Evolutionary conservation across 2,113 vertebrate species (phyloP).

Genomic region (Phrynosoma blainvillii): DNA sequence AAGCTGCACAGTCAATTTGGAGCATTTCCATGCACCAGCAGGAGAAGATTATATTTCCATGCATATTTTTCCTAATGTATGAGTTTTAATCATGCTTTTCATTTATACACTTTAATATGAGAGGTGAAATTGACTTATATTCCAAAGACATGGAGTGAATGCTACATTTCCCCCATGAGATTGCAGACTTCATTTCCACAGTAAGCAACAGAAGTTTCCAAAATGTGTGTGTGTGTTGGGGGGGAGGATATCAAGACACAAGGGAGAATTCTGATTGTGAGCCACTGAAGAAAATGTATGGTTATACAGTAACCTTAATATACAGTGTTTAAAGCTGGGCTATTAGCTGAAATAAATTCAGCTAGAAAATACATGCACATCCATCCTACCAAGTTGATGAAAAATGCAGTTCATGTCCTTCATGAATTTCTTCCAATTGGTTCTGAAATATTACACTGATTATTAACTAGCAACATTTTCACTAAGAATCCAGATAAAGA

Average conservation of each 20-base stretch:
- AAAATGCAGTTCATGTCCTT: conserved; percentile 9
- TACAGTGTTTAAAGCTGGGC: not conserved
- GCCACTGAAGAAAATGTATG: not conserved
- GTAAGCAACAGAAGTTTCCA: not conserved
- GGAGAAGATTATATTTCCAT: not conserved
- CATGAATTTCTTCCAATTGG: not conserved
- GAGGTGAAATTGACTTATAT: conserved; percentile 11
- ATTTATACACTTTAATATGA: conserved; percentile 33
- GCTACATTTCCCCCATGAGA: not conserved
- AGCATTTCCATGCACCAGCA: not conserved
- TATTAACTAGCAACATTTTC: not conserved
- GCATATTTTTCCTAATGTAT: not conserved
- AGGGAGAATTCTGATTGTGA: not conserved
- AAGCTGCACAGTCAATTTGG: not conserved
- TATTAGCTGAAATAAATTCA: not conserved
- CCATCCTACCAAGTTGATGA: not conserved
- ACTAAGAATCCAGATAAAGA: not conserved
- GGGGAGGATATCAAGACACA: not conserved
- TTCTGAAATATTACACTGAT: not conserved
- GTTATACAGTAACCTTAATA: conserved; percentile 8
- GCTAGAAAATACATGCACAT: not conserved
- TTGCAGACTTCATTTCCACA: not conserved
- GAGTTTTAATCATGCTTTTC: conserved; percentile 5
- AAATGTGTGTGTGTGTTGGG: not conserved
- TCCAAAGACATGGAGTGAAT: conserved; percentile 3